These are phyloP conservation scores for Melanotaenia maccullochi DNA, from an alignment of 2,797 vertebrate genomes.

Conservation along the genomic window DNA sequence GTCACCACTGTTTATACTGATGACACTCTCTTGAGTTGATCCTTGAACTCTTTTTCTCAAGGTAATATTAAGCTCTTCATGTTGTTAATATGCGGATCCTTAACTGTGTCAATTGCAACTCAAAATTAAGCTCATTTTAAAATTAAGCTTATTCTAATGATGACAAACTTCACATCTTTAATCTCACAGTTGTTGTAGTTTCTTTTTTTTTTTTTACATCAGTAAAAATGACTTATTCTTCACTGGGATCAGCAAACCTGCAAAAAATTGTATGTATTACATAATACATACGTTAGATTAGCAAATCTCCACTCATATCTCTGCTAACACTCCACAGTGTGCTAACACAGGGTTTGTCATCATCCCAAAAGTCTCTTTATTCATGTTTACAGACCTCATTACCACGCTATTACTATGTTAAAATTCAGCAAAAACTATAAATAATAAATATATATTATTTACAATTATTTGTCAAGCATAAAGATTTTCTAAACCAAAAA, in stretches of 20 bases:
- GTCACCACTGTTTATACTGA: slow-evolving; percentile 5
- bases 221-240: no score
- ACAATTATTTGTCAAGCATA: neutral
- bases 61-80: neutral
- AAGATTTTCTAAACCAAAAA: neutral
- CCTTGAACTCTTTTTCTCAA: neutral
- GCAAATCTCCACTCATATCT: neutral
- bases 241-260: neutral
- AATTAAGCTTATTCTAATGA: no score
- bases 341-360: neutral
- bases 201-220: no score
- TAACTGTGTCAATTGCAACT: neutral
- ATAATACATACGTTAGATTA: no score
- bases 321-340: neutral
- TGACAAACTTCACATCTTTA: neutral
- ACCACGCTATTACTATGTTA: neutral
- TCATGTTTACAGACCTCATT: neutral
- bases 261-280: neutral
- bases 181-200: neutral
- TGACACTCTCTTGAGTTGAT: neutral
- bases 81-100: neutral
- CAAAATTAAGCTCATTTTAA: neutral
- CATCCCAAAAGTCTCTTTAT: neutral
- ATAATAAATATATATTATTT: no score
- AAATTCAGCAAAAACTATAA: no score